These are phyloP conservation scores for Choloepus hoffmanni DNA, from an alignment of 2,113 vertebrate species.

Conservation along the genomic window DNA sequence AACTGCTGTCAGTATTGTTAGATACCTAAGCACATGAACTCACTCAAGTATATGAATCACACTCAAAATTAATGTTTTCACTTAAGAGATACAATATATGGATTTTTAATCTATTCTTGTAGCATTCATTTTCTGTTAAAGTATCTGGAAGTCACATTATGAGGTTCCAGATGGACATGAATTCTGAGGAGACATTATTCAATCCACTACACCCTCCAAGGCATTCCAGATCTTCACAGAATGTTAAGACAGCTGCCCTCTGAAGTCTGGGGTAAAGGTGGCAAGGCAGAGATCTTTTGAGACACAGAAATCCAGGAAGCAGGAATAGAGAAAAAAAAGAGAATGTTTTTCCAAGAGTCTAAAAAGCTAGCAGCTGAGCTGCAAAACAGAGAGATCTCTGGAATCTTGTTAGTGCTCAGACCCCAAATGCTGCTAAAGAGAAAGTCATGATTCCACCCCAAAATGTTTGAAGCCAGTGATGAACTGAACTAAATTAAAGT, in stretches of 20 bases:
- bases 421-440: constrained; percentile 10
- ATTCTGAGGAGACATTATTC: too few species aligned
- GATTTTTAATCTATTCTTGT: constrained; percentile 12
- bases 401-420: not conserved
- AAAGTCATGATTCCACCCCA: not conserved
- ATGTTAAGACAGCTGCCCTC: not conserved
- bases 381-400: constrained; percentile 17
- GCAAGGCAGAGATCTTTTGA: constrained; percentile 4
- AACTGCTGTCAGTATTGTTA: not conserved
- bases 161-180: too few species aligned
- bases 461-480: constrained; percentile 21
- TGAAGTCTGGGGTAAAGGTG: not conserved
- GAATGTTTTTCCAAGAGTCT: not conserved
- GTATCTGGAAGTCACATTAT: too few species aligned
- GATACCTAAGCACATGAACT: not conserved
- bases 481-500: not conserved
- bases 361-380: not conserved
- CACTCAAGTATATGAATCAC: not conserved
- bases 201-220: not conserved
- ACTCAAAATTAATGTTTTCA: constrained; percentile 47
- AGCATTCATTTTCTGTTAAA: constrained; percentile 38
- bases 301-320: constrained; percentile 24
- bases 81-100: not conserved
- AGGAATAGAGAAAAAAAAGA: constrained; percentile 9
- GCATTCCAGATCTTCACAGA: not conserved